Evolutionary conservation across 2,113 vertebrate species (phyloP).

Genomic region (Tetraodon nigroviridis): DNA sequence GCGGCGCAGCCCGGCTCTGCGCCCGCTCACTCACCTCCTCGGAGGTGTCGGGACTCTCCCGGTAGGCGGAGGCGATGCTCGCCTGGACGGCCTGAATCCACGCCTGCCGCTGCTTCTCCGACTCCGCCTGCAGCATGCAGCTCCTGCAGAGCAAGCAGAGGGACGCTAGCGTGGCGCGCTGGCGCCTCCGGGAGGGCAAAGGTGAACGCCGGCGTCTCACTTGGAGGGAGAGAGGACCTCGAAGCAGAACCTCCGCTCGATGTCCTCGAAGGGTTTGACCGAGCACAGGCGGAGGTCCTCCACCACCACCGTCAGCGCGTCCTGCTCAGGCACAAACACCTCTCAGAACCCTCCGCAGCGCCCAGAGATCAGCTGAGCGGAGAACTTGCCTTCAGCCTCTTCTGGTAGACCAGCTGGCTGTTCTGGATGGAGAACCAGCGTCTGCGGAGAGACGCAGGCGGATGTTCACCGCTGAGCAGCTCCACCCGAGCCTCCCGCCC

Average conservation of each 20-base stretch:
- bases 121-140: slow-evolving; percentile 97
- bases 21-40: slow-evolving; percentile 75
- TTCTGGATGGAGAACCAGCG: slow-evolving; percentile 99
- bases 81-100: slow-evolving; percentile 98
- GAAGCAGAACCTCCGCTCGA: slow-evolving; percentile 96
- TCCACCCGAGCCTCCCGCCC: not conserved
- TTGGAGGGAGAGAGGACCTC: slow-evolving; percentile 96
- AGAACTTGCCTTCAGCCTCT: slow-evolving; percentile 87
- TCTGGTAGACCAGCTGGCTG: slow-evolving; percentile 98
- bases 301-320: slow-evolving; percentile 91
- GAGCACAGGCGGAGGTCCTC: slow-evolving; percentile 93
- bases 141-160: slow-evolving; percentile 73
- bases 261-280: slow-evolving; percentile 94
- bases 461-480: not conserved
- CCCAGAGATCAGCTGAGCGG: slow-evolving; percentile 1
- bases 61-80: slow-evolving; percentile 94
- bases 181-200: too few relatives aligned
- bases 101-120: slow-evolving; percentile 87
- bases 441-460: slow-evolving; percentile 59
- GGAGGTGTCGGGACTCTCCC: slow-evolving; percentile 88
- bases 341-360: too few relatives aligned
- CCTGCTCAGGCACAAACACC: slow-evolving; percentile 69
- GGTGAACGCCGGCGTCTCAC: slow-evolving; percentile 82
- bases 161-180: not conserved
- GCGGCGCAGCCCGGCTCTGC: too few relatives aligned